These are phyloP conservation scores for Sarcoramphus papa DNA, from an alignment of 2,797 vertebrate genomes.

Conservation along the genomic window DNA sequence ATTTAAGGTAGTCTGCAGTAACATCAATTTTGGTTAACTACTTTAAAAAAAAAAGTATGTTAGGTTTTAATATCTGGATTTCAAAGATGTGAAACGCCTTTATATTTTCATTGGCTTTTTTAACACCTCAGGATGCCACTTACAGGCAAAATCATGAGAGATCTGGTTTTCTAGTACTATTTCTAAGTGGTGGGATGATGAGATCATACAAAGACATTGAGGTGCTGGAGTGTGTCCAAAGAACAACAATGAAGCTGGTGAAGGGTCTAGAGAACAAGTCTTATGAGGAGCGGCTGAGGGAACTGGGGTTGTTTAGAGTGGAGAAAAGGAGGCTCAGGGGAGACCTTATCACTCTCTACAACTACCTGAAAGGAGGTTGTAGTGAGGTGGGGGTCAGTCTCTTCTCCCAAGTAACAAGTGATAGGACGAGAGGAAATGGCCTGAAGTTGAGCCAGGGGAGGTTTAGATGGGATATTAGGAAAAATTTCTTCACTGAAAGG, in stretches of 20 bases:
- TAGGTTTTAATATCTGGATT: neutral
- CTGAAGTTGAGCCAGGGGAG: too few species aligned
- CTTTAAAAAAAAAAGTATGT: neutral
- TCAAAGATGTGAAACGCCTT: neutral
- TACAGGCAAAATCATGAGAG: neutral
- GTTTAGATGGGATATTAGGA: too few species aligned
- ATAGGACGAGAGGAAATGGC: too few species aligned
- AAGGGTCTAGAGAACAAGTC: neutral
- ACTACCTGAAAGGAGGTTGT: too few species aligned
- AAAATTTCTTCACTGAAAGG: too few species aligned
- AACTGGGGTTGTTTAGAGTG: fast-evolving
- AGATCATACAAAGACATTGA: neutral
- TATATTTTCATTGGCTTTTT: neutral
- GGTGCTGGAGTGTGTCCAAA: neutral
- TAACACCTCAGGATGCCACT: neutral
- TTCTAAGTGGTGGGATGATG: neutral
- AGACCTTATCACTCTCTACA: neutral
- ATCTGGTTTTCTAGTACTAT: neutral
- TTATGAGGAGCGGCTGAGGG: neutral
- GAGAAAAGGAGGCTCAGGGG: neutral
- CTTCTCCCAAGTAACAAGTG: too few species aligned
- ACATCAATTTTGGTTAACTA: neutral
- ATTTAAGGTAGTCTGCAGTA: neutral
- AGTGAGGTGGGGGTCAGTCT: too few species aligned
- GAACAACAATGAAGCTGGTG: too few species aligned